These are phyloP conservation scores for Megalurothrips usitatus DNA, from an alignment of 2,888 invertebrate species.

Conservation along the genomic window DNA sequence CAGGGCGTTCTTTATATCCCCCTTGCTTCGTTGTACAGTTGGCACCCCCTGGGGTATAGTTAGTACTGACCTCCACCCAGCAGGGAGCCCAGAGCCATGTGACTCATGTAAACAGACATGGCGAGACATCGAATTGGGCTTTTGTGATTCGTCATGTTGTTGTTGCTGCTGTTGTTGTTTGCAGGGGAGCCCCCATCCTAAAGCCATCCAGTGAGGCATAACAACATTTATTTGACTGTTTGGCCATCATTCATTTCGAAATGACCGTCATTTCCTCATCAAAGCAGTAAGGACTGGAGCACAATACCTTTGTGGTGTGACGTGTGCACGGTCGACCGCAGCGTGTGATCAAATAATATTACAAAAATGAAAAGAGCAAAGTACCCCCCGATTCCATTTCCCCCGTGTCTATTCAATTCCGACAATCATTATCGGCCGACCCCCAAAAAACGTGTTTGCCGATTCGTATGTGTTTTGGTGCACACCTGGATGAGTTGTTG, in stretches of 20 bases:
- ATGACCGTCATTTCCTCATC: slow-evolving; percentile 18
- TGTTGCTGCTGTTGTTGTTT: not conserved
- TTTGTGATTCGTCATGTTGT: not conserved
- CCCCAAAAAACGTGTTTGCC: not conserved
- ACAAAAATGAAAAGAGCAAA: not conserved
- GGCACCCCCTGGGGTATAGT: slow-evolving; percentile 6
- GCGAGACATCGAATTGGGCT: not conserved
- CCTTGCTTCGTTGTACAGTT: not conserved
- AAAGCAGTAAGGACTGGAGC: not conserved
- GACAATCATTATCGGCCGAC: not conserved
- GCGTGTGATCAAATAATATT: not conserved
- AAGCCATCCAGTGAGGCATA: not conserved
- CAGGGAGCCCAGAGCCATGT: not conserved
- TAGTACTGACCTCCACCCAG: not conserved
- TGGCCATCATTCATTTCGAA: slow-evolving; percentile 17
- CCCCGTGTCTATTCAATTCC: not conserved
- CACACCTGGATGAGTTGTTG: no score
- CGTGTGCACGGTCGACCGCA: not conserved
- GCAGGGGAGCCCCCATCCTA: not conserved
- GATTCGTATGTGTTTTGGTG: not conserved
- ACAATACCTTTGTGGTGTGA: not conserved
- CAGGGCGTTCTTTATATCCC: no score
- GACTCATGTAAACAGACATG: slow-evolving; percentile 20
- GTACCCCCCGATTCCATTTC: not conserved
- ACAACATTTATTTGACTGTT: slow-evolving; percentile 18